Evolutionary conservation across 2,113 vertebrate genomes (phyloP).

Genomic region (Dipodomys stephensi): DNA sequence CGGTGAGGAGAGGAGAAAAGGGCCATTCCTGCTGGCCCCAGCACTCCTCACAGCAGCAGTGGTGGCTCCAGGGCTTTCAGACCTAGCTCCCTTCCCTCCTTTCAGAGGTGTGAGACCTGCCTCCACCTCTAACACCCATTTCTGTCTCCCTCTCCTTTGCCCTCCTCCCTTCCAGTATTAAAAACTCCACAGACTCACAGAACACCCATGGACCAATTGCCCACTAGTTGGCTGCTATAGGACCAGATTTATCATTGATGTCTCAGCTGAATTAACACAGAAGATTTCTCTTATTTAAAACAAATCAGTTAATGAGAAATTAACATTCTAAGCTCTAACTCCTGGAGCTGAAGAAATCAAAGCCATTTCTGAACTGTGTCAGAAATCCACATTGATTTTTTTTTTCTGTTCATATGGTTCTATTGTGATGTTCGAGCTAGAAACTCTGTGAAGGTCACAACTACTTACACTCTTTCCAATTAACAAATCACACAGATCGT

Average conservation of each 20-base stretch:
- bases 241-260: background rate
- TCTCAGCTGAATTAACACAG: constrained; percentile 62
- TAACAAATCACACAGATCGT: constrained; percentile 82
- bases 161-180: background rate
- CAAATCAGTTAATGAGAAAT: constrained; percentile 72
- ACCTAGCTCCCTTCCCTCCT: background rate
- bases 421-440: constrained; percentile 77
- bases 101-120: background rate
- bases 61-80: background rate
- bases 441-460: constrained; percentile 84
- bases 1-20: rapidly evolving
- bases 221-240: background rate
- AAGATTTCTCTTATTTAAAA: constrained; percentile 36
- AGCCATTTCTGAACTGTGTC: constrained; percentile 70
- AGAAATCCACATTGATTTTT: constrained; percentile 83
- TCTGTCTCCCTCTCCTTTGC: background rate
- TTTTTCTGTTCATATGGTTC: constrained; percentile 71
- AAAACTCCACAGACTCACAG: background rate
- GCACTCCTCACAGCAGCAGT: rapidly evolving
- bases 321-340: constrained; percentile 77
- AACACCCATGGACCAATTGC: background rate
- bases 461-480: constrained; percentile 86
- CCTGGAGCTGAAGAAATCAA: constrained; percentile 77
- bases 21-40: too few species aligned
- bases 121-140: background rate